Evolutionary conservation across 2,113 vertebrate genomes (phyloP), one percentile per base, ranked within the genome.

Genomic region (Aegypius monachus): DNA sequence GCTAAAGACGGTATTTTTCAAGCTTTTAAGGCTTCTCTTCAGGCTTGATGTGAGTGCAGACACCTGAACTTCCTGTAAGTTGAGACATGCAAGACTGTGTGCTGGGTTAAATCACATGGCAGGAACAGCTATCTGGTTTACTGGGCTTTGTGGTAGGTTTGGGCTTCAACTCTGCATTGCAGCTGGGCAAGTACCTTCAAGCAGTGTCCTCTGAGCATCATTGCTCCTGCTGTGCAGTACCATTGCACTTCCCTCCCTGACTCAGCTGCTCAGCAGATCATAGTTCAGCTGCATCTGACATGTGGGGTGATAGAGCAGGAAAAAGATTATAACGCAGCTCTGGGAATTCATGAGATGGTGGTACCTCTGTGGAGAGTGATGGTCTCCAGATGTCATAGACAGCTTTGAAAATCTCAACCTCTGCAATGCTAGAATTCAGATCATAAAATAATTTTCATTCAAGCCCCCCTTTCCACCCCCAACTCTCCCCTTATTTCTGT

Each of bases 211-310:
- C 93, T 95, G 90, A 96, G 95, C 87, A 63, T 3, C 14, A 0
- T 25, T 2, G 3, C 53, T 90, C 96, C 92, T 3, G 66, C 93
- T 95, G 87, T 19, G 93, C 81, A 6, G 72, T 10, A 5, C 65
- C 2, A 0, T 5, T 52, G 84, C 9, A 0, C 26, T 90, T 80
- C 73, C 81, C 89, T 79, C n/a, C 61, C 65, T 13, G 48, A 1
- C 73, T 71, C 96, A 97, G 96, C 96, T 95, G 93, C 93, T 92
- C 81, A 8, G 92, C 95, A 97, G 95, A 96, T 82, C 92, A 0
- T 3, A 14, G 83, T 40, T 87, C 84, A 75, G 84, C 70, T 87
- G 43, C 61, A 20, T 87, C 91, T 80, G 78, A 11, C 73, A 7
- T 7, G 59, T 34, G 81, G 81, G 77, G 23, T 72, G 45, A 67